Conservation (phyloP, 2,797 vertebrate species). For the Sarcoramphus papa region DNA sequence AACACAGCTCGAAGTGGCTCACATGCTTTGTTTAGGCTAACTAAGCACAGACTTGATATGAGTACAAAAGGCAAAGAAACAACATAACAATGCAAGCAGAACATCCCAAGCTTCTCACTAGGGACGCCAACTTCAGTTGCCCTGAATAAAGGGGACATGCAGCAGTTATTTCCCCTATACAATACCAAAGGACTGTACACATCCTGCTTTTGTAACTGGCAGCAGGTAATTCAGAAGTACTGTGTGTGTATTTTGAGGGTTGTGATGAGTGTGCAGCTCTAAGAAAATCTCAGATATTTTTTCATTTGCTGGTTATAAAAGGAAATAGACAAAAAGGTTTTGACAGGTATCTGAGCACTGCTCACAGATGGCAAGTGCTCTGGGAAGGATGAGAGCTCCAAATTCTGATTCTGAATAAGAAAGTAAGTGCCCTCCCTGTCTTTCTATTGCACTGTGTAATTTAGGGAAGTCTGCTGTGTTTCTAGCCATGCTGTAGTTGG, state of each 20-base stretch:
- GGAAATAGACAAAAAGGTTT: not conserved
- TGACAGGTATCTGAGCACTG: not conserved
- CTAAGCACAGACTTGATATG: not conserved
- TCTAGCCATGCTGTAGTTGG: not conserved
- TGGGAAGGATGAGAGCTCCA: not conserved
- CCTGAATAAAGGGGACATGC: not conserved
- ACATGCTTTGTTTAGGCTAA: not conserved
- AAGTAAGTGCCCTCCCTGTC: not conserved
- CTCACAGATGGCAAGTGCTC: not conserved
- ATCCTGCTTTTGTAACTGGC: not conserved
- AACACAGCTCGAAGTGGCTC: not conserved
- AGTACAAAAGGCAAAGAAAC: not conserved
- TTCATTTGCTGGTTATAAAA: not conserved
- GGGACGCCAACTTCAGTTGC: not conserved
- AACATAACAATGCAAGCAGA: not conserved
- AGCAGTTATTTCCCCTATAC: not conserved
- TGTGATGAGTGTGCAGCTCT: not conserved
- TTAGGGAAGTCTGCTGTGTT: not conserved
- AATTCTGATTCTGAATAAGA: not conserved
- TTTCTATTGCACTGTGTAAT: not conserved
- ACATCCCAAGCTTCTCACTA: not conserved
- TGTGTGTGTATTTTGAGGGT: not conserved
- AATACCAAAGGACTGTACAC: not conserved
- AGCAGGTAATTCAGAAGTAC: not conserved
- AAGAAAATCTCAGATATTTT: not conserved